A percentile compares a stretch with the other conserved stretches of the same genome.
Evolutionary conservation across 2,797 vertebrate genomes (phyloP).

Genomic region (Callimico goeldii): DNA sequence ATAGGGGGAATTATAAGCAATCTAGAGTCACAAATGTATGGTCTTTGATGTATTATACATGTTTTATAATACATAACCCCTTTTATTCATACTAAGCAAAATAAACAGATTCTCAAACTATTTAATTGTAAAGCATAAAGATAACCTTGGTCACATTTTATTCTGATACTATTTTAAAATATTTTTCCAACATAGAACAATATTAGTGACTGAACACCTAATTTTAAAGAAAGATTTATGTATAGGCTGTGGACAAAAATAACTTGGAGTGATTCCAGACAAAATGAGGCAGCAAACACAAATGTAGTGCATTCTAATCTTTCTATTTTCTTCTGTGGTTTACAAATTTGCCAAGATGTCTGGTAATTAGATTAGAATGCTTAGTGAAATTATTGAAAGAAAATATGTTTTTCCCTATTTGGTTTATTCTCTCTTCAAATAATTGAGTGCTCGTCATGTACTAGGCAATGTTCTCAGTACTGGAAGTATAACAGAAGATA

Average conservation of each 20-base stretch:
- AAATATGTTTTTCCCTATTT: neutral
- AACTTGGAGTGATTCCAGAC: neutral
- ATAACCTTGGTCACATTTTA: neutral
- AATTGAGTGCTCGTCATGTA: neutral
- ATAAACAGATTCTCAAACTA: neutral
- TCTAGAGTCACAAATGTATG: neutral
- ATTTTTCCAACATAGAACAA: neutral
- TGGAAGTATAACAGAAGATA: neutral
- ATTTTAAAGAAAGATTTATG: neutral
- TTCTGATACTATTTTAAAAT: neutral
- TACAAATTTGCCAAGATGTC: neutral
- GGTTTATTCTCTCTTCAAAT: neutral
- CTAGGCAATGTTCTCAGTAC: neutral
- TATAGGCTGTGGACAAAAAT: neutral
- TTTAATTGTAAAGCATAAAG: neutral
- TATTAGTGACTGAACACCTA: neutral
- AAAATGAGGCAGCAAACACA: neutral
- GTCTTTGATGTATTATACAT: neutral
- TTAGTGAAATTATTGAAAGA: neutral
- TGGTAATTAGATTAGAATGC: neutral
- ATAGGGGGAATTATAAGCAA: neutral
- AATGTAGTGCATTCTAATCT: neutral
- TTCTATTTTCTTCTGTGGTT: neutral
- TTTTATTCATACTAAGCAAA: neutral
- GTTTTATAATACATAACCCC: neutral